Conservation (phyloP, 2,797 vertebrate species). For the Halcyon badia region DNA sequence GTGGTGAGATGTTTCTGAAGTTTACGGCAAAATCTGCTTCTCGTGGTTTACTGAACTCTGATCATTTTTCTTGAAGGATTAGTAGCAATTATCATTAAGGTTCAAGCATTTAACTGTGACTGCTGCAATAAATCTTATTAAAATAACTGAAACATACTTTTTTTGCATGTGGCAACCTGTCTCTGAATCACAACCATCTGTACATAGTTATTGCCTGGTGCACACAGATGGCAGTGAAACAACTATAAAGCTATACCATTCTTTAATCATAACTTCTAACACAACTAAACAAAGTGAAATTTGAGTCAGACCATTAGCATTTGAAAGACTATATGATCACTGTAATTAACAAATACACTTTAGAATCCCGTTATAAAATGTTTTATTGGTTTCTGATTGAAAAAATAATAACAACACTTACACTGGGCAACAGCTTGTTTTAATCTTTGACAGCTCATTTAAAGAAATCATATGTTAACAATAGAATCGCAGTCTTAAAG, state of each 20-base stretch:
- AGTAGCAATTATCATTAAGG: constrained; percentile 94
- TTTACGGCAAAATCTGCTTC: constrained; percentile 74
- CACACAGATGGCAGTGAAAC: constrained; percentile 96
- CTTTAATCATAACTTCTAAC: constrained; percentile 91
- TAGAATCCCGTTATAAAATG: constrained; percentile 67
- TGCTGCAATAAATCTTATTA: constrained; percentile 95
- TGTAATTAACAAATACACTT: constrained; percentile 87
- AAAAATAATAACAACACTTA: constrained; percentile 65
- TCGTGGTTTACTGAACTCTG: constrained; percentile 81
- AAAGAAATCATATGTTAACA: constrained; percentile 79
- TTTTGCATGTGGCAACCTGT: constrained; percentile 94
- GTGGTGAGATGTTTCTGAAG: constrained; percentile 67
- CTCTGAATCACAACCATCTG: constrained; percentile 95
- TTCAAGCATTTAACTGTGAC: constrained; percentile 93
- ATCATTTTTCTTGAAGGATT: constrained; percentile 89
- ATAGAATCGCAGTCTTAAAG: constrained; percentile 72
- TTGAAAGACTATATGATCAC: constrained; percentile 89
- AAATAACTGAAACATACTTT: constrained; percentile 94
- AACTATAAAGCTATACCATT: constrained; percentile 94
- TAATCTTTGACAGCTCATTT: constrained; percentile 73
- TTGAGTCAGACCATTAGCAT: constrained; percentile 88
- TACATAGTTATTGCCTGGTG: constrained; percentile 92
- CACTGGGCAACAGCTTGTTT: constrained; percentile 63
- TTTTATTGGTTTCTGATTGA: constrained; percentile 73
- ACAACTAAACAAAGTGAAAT: constrained; percentile 96